Conservation (phyloP, 2,113 vertebrate genomes). For the Scomber japonicus region DNA sequence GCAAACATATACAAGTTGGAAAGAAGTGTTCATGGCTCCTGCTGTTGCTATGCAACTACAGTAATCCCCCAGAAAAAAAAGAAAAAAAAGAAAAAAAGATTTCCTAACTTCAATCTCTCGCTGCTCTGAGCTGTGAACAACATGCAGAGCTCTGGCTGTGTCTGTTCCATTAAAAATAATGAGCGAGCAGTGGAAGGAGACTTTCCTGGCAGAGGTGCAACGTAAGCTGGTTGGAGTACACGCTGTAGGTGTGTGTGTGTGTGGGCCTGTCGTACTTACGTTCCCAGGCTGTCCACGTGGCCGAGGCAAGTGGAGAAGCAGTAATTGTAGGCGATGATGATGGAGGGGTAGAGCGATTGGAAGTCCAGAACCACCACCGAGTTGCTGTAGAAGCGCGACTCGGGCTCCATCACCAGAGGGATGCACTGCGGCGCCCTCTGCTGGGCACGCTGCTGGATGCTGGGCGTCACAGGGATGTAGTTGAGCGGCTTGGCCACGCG, state of each 20-base stretch:
- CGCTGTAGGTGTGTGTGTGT: constrained; percentile 14
- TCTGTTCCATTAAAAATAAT: constrained; percentile 48
- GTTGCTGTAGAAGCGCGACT: constrained; percentile 98
- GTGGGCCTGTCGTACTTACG: constrained; percentile 85
- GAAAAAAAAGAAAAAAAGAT: constrained; percentile 17
- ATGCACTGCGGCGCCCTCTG: constrained; percentile 95
- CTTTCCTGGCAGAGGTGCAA: constrained; percentile 10
- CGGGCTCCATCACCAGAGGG: constrained; percentile 97
- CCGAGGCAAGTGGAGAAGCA: constrained; percentile 98
- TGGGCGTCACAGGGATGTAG: constrained; percentile 94
- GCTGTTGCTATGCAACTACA: constrained; percentile 74
- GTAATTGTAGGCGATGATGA: constrained; percentile 99
- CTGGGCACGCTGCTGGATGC: constrained; percentile 92
- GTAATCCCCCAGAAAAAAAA: constrained; percentile 25
- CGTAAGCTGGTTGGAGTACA: neutral
- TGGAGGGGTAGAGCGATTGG: constrained; percentile 97
- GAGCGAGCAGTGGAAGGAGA: neutral
- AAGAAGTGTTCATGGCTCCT: constrained; percentile 31
- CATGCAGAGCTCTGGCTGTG: constrained; percentile 16
- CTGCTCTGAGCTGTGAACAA: constrained; percentile 45
- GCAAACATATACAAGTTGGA: constrained; percentile 34
- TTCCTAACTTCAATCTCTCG: constrained; percentile 7
- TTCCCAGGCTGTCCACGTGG: constrained; percentile 93
- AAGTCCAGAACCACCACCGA: constrained; percentile 97
- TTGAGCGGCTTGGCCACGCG: constrained; percentile 97